phyloP scores from a whole-genome alignment of 2,113 vertebrate species.

The Petrocephalus zakoni region DNA sequence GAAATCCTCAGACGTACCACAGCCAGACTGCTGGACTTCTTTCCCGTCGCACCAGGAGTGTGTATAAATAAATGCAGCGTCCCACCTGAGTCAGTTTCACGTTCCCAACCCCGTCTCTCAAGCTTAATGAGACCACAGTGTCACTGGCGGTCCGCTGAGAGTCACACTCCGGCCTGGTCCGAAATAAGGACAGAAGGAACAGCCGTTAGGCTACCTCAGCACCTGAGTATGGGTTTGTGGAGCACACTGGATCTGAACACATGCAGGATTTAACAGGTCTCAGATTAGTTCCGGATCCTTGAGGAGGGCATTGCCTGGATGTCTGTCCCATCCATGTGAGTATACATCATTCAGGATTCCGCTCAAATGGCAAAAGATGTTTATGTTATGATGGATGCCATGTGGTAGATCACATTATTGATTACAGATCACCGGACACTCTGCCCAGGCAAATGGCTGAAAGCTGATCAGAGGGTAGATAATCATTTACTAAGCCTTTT shows the following conservation, averaged over 20 bases:
- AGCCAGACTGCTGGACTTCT: not conserved
- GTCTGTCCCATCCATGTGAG: not conserved
- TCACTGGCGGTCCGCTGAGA: not conserved
- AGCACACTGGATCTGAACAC: not conserved
- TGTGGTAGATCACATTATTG: not conserved
- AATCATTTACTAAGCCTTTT: not conserved
- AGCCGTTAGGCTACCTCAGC: not conserved
- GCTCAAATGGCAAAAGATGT: not conserved
- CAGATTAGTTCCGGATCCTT: not conserved
- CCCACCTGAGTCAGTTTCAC: not conserved
- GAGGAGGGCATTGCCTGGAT: not conserved
- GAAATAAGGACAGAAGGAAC: not conserved
- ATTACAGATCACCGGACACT: not conserved
- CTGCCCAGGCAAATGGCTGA: not conserved
- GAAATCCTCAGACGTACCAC: not conserved
- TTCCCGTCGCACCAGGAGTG: not conserved
- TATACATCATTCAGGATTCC: slow-evolving; percentile 3
- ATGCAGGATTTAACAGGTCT: not conserved
- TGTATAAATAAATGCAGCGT: not conserved
- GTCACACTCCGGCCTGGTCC: not conserved
- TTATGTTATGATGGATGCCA: not conserved
- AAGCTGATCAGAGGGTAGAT: not conserved
- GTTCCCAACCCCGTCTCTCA: not conserved
- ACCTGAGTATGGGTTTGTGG: not conserved
- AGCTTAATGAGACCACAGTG: not conserved